Base-by-base conservation (phyloP, 2,113 vertebrate species). In the Calidris pugnax region DNA sequence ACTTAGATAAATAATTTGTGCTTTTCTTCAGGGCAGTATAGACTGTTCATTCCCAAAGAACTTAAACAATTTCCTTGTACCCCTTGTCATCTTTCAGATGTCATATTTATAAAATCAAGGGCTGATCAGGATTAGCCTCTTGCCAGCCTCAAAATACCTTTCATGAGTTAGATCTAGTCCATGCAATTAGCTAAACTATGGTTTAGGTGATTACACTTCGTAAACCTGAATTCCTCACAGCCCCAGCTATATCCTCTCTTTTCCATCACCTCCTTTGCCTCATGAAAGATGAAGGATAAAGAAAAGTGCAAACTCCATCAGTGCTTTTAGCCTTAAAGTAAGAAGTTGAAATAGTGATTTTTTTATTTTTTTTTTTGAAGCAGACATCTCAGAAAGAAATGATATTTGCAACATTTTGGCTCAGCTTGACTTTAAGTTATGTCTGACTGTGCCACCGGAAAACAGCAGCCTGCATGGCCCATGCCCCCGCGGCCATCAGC, bases 1-100 rank as follows among this genome's bases (percentile, higher is more conserved):
- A 94, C 90, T 91, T 94, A 79, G 63, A 95, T 93, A 84, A 96
- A 96, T 92, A 91, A 95, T 95, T 94, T 95, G 94, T 96, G 86
- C 48, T 48, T 96, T 96, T 95, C 95, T 97, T 93, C 86, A 86
- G 83, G 95, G 90, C 74, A 93, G 18, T 83, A 55, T 77, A 51
- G 48, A 68, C 78, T 64, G 22, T 41, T 87, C 56, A 35, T 62
- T 87, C 53, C 75, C 84, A 85, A 93, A 93, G 80, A 89, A 86
- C 23, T 63, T 56, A 94, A 91, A 94, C 51, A 56, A 73, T 89
- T 93, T 91, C 67, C 48, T 60, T 7, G 2, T n/a, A 78, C 12
- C 15, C 32, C 28, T 78, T 55, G 43, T 75, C 39, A 67, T 55
- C 22, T 85, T 94, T 78, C 62, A 62, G 63, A 66, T 27, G 74